These are phyloP conservation scores for Mesocricetus auratus DNA, from an alignment of 2,113 vertebrate genomes.

Conservation along the genomic window DNA sequence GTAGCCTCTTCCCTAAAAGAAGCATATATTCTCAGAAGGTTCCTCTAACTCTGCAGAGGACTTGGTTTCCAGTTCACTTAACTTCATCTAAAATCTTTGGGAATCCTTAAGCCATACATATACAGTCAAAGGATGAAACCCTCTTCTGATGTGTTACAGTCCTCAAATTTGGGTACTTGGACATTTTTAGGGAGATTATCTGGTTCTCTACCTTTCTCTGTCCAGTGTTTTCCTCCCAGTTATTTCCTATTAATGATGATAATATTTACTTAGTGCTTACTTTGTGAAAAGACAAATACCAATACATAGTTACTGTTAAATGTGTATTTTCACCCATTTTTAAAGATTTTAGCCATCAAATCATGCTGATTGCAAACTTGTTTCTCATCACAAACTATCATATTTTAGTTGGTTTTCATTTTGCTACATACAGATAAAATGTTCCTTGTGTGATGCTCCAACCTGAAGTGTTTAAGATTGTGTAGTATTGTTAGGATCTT, in stretches of 20 bases:
- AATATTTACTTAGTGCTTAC: constrained; percentile 13
- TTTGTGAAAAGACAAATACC: not conserved
- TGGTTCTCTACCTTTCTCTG: not conserved
- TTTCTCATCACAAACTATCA: not conserved
- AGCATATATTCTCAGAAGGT: not conserved
- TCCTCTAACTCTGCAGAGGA: not conserved
- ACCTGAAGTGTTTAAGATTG: not conserved
- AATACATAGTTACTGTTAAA: not conserved
- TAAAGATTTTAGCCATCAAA: not conserved
- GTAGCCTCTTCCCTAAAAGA: not conserved
- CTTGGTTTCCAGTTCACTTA: not conserved
- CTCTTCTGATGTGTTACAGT: not conserved
- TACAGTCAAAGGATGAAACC: not conserved
- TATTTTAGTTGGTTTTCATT: not conserved
- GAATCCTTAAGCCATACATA: not conserved
- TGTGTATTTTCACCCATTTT: not conserved
- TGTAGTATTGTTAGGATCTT: not conserved
- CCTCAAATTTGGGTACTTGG: not conserved
- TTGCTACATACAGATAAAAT: not conserved
- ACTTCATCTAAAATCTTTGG: not conserved
- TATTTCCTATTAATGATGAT: not conserved
- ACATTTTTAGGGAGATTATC: not conserved
- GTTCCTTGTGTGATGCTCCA: not conserved
- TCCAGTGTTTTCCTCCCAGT: not conserved
- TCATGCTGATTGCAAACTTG: not conserved